phyloP scores from a whole-genome alignment of 2,797 vertebrate species.

The Lithobates pipiens region DNA sequence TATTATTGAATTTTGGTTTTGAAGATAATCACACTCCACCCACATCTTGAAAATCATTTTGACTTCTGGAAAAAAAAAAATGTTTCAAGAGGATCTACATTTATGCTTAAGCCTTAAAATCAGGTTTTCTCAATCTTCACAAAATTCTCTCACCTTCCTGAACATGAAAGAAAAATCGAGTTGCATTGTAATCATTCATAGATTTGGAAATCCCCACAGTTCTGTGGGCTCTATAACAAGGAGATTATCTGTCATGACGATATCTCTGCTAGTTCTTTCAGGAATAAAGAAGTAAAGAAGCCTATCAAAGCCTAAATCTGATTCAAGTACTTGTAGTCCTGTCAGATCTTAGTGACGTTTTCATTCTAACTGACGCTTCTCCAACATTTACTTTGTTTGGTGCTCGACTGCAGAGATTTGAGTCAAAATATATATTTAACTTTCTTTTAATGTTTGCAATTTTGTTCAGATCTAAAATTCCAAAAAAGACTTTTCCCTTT shows the following conservation, averaged over 20 bases:
- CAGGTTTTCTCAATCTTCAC: slow-evolving; percentile 10
- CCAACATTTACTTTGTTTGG: slow-evolving; percentile 19
- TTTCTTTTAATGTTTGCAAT: neutral
- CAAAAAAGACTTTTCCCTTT: neutral
- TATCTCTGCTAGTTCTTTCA: slow-evolving; percentile 42
- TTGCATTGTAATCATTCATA: slow-evolving; percentile 46
- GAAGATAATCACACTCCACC: slow-evolving; percentile 38
- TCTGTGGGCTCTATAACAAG: slow-evolving; percentile 47
- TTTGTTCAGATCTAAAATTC: neutral
- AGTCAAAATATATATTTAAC: slow-evolving; percentile 4
- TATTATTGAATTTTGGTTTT: slow-evolving; percentile 34
- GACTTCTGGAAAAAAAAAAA: slow-evolving; percentile 18
- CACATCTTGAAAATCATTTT: slow-evolving; percentile 43
- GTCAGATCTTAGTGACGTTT: slow-evolving; percentile 38
- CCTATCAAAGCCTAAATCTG: slow-evolving; percentile 43
- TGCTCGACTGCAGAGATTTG: neutral
- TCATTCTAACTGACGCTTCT: slow-evolving; percentile 39
- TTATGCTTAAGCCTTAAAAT: slow-evolving; percentile 44
- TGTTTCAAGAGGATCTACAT: slow-evolving; percentile 23
- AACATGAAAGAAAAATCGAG: slow-evolving; percentile 38
- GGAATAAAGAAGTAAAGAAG: slow-evolving; percentile 40
- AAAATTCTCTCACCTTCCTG: slow-evolving; percentile 39
- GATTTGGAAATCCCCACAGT: slow-evolving; percentile 39
- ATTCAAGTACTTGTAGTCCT: slow-evolving; percentile 51
- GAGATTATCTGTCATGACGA: slow-evolving; percentile 45